Conservation (phyloP, 2,113 vertebrate species). For the Desmodus rotundus region DNA sequence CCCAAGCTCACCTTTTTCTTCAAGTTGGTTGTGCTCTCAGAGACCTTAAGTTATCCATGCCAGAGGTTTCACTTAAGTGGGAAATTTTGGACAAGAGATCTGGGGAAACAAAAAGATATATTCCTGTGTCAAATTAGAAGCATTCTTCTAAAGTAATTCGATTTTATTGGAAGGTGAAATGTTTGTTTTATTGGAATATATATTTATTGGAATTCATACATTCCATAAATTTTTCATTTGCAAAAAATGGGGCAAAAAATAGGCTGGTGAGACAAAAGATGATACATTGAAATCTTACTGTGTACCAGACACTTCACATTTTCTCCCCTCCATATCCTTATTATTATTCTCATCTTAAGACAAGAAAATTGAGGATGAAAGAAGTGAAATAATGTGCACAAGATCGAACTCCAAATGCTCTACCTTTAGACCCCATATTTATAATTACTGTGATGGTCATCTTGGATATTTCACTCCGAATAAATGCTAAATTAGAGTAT, state of each 20-base stretch:
- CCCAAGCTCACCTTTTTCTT: neutral
- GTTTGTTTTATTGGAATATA: neutral
- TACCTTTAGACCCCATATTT: neutral
- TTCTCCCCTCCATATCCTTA: neutral
- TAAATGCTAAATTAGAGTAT: constrained; percentile 11
- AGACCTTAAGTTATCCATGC: accelerated
- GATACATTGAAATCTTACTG: neutral
- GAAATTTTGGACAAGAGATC: neutral
- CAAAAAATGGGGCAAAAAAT: neutral
- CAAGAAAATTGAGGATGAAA: neutral
- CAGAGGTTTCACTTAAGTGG: neutral
- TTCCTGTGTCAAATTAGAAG: neutral
- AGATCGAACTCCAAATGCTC: neutral
- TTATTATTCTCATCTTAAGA: neutral
- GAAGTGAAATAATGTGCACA: neutral
- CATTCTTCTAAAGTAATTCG: neutral
- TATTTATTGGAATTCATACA: neutral
- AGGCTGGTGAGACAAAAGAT: neutral
- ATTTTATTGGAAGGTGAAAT: neutral
- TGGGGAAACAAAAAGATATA: accelerated
- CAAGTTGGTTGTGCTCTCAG: neutral
- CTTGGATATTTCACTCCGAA: neutral
- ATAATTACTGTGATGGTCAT: neutral
- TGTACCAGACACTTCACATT: accelerated
- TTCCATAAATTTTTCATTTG: neutral